Percentiles rank a stretch among this genome's conserved stretches.
These are phyloP conservation scores for Vanessa cardui DNA, from an alignment of 2,888 invertebrate genomes.

Conservation along the genomic window DNA sequence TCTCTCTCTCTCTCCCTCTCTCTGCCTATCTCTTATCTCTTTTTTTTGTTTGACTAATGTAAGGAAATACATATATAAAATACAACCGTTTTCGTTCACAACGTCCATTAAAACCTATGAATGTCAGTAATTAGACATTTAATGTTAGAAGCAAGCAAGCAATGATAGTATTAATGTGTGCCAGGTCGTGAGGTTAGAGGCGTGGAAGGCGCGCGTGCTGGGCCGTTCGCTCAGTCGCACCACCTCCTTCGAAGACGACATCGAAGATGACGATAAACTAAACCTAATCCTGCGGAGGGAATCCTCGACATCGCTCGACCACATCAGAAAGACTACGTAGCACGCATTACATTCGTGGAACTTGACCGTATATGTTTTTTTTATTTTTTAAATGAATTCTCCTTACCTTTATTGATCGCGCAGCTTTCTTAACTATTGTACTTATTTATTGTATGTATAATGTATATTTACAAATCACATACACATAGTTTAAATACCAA, in stretches of 20 bases:
- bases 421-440: neutral
- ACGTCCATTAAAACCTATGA: slow-evolving; percentile 6
- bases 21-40: too few species aligned
- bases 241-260: slow-evolving; percentile 69
- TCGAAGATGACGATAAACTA: slow-evolving; percentile 71
- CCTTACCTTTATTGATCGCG: neutral
- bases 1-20: too few species aligned
- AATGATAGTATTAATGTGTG: slow-evolving; percentile 5
- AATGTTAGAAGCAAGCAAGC: neutral
- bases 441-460: neutral
- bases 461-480: neutral
- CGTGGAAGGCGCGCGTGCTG: slow-evolving; percentile 84
- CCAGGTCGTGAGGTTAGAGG: slow-evolving; percentile 89
- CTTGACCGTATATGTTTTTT: neutral
- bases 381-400: slow-evolving; percentile 1
- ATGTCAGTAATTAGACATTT: slow-evolving; percentile 10
- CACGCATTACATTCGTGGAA: slow-evolving; percentile 15
- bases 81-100: neutral
- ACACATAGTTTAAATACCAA: too few species aligned
- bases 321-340: slow-evolving; percentile 41
- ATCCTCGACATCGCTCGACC: slow-evolving; percentile 67
- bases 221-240: slow-evolving; percentile 69
- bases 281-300: slow-evolving; percentile 67
- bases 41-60: too few species aligned
- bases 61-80: neutral